phyloP scores from a whole-genome alignment of 2,888 invertebrate species.

The Platycnemis pennipes region DNA sequence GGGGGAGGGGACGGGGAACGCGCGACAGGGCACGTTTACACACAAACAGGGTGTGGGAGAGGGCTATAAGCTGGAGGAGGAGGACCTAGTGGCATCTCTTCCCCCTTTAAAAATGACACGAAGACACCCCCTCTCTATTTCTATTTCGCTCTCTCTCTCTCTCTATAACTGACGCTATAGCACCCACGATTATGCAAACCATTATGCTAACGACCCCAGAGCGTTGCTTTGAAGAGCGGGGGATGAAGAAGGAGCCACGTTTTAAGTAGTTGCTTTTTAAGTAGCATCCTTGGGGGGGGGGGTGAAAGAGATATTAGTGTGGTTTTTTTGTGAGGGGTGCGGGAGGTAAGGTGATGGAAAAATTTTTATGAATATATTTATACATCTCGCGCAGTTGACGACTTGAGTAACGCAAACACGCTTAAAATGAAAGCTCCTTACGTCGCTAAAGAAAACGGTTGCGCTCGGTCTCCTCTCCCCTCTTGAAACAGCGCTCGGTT shows the following conservation, averaged over 20 bases:
- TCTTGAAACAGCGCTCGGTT: neutral
- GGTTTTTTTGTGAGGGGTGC: neutral
- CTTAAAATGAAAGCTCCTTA: neutral
- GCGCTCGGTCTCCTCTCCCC: neutral
- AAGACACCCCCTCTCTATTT: neutral
- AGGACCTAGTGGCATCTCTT: neutral
- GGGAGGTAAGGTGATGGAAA: neutral
- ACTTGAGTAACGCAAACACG: slow-evolving; percentile 19
- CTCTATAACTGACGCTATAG: too few species aligned
- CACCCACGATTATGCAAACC: slow-evolving; percentile 1
- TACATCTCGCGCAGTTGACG: neutral
- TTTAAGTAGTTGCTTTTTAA: neutral
- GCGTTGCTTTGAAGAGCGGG: neutral
- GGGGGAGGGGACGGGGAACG: neutral
- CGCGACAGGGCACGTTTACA: neutral
- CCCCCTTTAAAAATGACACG: neutral
- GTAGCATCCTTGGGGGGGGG: neutral
- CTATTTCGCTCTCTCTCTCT: too few species aligned
- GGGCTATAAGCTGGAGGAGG: neutral
- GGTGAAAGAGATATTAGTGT: neutral
- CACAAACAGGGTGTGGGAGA: neutral
- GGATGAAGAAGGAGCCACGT: neutral
- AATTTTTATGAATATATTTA: neutral
- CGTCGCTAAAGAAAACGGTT: neutral
- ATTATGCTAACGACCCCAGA: neutral